A percentile compares a stretch with the other conserved stretches of the same genome.
Evolutionary conservation across 2,888 invertebrate genomes (phyloP).

Genomic region (Idaea straminata): DNA sequence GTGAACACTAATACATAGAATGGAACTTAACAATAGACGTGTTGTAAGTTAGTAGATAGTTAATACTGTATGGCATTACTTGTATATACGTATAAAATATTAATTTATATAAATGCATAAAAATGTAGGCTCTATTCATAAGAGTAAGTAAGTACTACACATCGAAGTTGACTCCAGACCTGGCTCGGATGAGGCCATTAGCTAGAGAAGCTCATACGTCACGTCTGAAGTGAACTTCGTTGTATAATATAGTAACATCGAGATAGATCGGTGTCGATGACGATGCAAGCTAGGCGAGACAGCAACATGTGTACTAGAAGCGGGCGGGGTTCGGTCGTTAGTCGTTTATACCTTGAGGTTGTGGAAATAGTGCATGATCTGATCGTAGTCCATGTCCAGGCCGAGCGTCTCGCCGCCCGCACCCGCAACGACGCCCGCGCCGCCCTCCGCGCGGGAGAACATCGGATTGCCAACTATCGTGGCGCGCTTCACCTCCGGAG

Average conservation of each 20-base stretch:
- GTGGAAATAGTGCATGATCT: slow-evolving; percentile 99
- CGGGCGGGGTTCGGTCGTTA: slow-evolving; percentile 57
- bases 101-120: slow-evolving; percentile 74
- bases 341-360: slow-evolving; percentile 91
- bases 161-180: background rate
- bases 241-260: slow-evolving; percentile 44
- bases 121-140: slow-evolving; percentile 76
- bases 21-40: slow-evolving; percentile 48
- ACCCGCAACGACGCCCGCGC: slow-evolving; percentile 51
- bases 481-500: slow-evolving; percentile 88
- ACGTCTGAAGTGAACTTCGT: background rate
- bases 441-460: slow-evolving; percentile 83
- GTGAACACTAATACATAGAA: slow-evolving; percentile 42
- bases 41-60: slow-evolving; percentile 25
- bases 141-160: slow-evolving; percentile 45
- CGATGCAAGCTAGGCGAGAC: slow-evolving; percentile 68
- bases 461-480: slow-evolving; percentile 94
- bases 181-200: background rate
- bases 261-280: slow-evolving; percentile 45
- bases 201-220: background rate
- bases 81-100: slow-evolving; percentile 74
- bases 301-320: slow-evolving; percentile 75
- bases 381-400: slow-evolving; percentile 97
- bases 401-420: slow-evolving; percentile 83
- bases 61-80: slow-evolving; percentile 71